Conservation (phyloP, 2,888 invertebrate species). For the Palloptera scutellata region DNA sequence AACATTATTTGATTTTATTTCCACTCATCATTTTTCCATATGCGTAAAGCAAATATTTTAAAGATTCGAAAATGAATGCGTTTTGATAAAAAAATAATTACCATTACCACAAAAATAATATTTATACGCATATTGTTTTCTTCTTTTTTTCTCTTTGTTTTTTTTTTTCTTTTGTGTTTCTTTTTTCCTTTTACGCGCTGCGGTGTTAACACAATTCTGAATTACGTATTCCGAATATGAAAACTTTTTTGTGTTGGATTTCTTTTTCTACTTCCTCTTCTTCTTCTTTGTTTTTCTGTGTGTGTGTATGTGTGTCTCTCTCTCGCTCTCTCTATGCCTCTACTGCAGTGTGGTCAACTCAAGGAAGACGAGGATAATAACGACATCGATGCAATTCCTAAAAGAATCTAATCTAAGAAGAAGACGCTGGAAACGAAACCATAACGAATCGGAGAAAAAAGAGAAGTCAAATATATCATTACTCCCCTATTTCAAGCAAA, state of each 20-base stretch:
- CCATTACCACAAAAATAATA: neutral
- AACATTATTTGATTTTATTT: neutral
- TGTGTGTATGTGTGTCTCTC: slow-evolving; percentile 21
- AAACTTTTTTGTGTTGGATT: slow-evolving; percentile 39
- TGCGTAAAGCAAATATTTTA: neutral
- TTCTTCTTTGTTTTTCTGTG: slow-evolving; percentile 16
- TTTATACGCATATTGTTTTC: slow-evolving; percentile 26
- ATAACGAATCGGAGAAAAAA: slow-evolving; percentile 5
- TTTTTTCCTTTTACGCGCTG: slow-evolving; percentile 17
- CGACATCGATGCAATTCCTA: slow-evolving; percentile 25
- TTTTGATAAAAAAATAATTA: neutral
- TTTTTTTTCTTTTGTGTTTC: slow-evolving; percentile 21
- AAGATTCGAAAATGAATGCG: neutral
- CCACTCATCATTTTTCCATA: neutral
- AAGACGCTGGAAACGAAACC: neutral
- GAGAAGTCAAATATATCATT: slow-evolving; percentile 3
- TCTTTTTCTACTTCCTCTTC: slow-evolving; percentile 34
- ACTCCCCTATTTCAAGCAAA: slow-evolving; percentile 14
- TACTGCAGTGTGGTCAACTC: slow-evolving; percentile 55
- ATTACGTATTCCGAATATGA: slow-evolving; percentile 6
- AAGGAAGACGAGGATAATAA: slow-evolving; percentile 62
- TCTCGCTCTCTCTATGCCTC: neutral
- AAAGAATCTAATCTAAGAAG: neutral
- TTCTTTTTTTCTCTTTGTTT: slow-evolving; percentile 25
- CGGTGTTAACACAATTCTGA: neutral